These are phyloP conservation scores for Cossypha caffra DNA, from an alignment of 2,797 vertebrate species.

Conservation along the genomic window DNA sequence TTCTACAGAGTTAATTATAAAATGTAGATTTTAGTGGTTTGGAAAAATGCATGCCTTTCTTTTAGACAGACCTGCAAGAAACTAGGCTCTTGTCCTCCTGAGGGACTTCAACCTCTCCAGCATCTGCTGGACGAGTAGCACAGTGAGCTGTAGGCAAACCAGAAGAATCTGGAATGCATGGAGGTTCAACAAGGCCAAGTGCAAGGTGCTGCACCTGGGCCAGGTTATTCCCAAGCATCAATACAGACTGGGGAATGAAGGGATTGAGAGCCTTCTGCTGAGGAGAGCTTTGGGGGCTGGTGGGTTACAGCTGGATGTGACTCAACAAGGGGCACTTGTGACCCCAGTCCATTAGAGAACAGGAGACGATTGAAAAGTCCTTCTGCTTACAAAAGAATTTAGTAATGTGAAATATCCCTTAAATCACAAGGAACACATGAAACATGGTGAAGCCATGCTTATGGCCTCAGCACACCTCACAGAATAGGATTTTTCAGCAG, in stretches of 20 bases:
- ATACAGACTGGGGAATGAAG: not conserved
- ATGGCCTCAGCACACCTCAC: not conserved
- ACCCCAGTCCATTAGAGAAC: not conserved
- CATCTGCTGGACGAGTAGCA: accelerated
- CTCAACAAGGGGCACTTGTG: not conserved
- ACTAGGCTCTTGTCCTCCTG: not conserved
- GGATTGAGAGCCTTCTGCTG: not conserved
- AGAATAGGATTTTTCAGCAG: not conserved
- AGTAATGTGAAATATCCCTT: not conserved
- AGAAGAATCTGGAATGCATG: not conserved
- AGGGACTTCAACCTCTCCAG: not conserved
- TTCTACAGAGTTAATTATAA: not conserved
- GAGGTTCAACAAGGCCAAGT: not conserved
- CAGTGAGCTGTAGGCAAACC: not conserved
- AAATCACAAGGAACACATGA: not conserved
- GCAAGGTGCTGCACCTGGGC: not conserved
- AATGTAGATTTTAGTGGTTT: not conserved
- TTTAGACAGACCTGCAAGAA: not conserved
- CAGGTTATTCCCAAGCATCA: not conserved
- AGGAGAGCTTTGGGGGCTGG: not conserved
- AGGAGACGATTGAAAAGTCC: not conserved
- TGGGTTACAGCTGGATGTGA: not conserved
- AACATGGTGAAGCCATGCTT: not conserved
- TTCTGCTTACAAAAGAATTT: not conserved
- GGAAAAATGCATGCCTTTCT: not conserved